phyloP scores from a whole-genome alignment of 2,888 invertebrate genomes.

The Phyto melanocephala region DNA sequence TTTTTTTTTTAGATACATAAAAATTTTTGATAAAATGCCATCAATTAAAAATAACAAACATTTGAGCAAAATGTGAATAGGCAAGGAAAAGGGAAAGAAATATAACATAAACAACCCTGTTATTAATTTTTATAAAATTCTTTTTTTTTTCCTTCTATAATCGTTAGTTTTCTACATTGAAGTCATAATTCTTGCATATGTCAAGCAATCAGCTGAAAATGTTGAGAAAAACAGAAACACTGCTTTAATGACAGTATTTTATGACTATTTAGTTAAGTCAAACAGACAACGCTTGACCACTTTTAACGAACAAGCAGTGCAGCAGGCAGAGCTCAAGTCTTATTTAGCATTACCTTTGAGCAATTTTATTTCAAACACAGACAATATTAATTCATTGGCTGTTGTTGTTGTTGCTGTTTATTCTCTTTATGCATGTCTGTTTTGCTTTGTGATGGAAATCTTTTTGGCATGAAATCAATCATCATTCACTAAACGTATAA shows the following conservation, averaged over 20 bases:
- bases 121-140: conserved; percentile 42
- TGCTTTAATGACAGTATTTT: conserved; percentile 47
- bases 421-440: neutral
- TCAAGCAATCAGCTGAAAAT: conserved; percentile 40
- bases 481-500: conserved; percentile 59
- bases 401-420: neutral
- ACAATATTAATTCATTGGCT: conserved; percentile 12
- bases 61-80: neutral
- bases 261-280: conserved; percentile 46
- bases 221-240: conserved; percentile 13
- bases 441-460: conserved; percentile 55
- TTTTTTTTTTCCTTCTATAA: conserved; percentile 6
- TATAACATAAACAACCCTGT: conserved; percentile 39
- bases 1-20: no score
- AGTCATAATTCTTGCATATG: conserved; percentile 62
- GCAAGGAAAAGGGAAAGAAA: neutral
- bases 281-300: neutral
- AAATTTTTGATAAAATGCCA: neutral
- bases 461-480: conserved; percentile 63
- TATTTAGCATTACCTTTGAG: conserved; percentile 12
- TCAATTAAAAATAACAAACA: conserved; percentile 21
- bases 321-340: neutral
- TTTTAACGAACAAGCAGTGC: neutral
- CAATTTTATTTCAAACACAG: neutral
- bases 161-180: conserved; percentile 60